Percentiles rank a stretch among this genome's conserved stretches.
These are phyloP conservation scores for Nephrotoma appendiculata DNA, from an alignment of 2,888 invertebrate genomes.

Conservation along the genomic window DNA sequence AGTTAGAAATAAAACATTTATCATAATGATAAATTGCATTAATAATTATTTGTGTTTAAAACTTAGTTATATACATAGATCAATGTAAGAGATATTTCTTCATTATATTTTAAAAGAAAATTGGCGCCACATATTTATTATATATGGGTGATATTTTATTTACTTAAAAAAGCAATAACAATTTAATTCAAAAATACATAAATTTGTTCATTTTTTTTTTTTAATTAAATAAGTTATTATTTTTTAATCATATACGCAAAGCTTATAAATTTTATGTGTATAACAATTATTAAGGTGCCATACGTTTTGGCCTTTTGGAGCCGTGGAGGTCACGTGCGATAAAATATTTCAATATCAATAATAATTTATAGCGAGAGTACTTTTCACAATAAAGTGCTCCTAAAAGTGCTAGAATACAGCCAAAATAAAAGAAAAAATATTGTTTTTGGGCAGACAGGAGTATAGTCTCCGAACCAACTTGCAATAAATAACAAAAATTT, in stretches of 20 bases:
- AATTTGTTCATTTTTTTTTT: neutral
- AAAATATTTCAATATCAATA: neutral
- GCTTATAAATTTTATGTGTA: neutral
- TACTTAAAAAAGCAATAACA: neutral
- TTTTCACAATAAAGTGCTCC: neutral
- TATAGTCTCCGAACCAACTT: neutral
- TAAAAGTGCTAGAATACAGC: neutral
- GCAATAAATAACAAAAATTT: neutral
- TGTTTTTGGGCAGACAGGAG: neutral
- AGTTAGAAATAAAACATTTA: neutral
- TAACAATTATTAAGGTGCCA: neutral
- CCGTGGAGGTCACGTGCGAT: neutral
- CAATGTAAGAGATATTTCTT: neutral
- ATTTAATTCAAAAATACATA: neutral
- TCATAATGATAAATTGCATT: neutral
- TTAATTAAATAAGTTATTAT: neutral
- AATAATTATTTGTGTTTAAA: neutral
- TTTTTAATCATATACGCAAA: neutral
- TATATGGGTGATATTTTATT: neutral
- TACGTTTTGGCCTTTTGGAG: neutral
- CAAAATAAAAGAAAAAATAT: neutral
- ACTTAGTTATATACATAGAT: neutral
- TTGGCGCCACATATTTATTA: neutral
- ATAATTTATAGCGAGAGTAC: neutral
- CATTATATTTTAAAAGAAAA: neutral